Base-by-base conservation (phyloP, 37 sponge, comb jelly and placozoan genomes). In the Halisarca cf. caerulea region DNA sequence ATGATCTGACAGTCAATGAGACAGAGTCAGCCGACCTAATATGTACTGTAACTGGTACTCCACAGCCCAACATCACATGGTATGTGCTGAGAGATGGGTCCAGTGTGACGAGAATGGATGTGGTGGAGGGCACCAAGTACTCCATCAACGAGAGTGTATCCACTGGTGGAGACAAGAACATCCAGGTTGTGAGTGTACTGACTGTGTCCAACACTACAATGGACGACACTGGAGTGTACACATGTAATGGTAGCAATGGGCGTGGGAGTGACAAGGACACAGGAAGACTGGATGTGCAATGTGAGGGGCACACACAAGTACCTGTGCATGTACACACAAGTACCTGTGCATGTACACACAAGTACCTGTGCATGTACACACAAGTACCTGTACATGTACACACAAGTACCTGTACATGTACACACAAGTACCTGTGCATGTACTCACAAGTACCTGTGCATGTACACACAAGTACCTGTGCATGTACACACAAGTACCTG, bases 41-140 rank as follows among this genome's bases (percentile, higher is more conserved):
- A 33, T 91, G 91, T 42, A 44, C 24, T 61, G 88, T 74, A 20
- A 81, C 85, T 58, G 91, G 78, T 7, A 38, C 39, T 23, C 92
- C 92, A 35, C 70, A 44, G 43, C 92, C 92, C 5, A 0, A 73
- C 61, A 85, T 91, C 82, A 85, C 82, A 37, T 91, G 92, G 92
- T 79, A 15, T 44, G 41, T 43, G 45, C 32, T 74, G 44, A 40
- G 2, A 41, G 42, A 37, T 44, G 41, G 32, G 18, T n/a, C 39
- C 77, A 40, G 11, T 74, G 77, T 21, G 18, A 40, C 25, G 32
- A 3, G n/a, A 47, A 11, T 47, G 51, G 51, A 47, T 6, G 51
- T 47, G 51, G 11, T 47, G 6, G 51, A 47, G 51, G 11, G 11
- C 51, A 47, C 42, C 42, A 41, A 41, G 42, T 74, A 39, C 44